Evolutionary conservation across 2,888 invertebrate genomes (phyloP).

Genomic region (Lasioglossum pauxillum): DNA sequence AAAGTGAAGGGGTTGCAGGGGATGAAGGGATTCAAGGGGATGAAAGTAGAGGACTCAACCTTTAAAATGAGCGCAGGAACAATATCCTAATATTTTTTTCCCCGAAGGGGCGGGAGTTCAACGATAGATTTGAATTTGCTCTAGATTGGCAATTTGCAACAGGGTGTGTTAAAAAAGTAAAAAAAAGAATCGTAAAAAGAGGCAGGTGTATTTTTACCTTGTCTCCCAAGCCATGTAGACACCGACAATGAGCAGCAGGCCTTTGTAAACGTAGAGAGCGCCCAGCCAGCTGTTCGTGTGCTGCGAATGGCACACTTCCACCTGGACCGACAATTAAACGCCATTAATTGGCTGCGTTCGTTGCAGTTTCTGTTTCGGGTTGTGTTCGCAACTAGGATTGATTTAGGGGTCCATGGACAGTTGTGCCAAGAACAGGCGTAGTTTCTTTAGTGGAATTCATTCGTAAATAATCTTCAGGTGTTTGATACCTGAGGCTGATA

Average conservation of each 20-base stretch:
- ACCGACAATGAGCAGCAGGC: conserved; percentile 93
- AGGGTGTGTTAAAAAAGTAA: not conserved
- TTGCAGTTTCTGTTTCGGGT: conserved; percentile 22
- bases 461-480: not conserved
- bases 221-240: conserved; percentile 99
- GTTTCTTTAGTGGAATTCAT: not conserved
- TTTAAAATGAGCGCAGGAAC: not conserved
- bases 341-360: conserved; percentile 62
- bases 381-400: not conserved
- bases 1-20: not conserved
- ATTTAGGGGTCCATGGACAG: not conserved
- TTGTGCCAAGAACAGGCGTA: too few relatives aligned
- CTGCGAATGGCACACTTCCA: conserved; percentile 94
- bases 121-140: not conserved
- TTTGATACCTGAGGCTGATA: conserved; percentile 92
- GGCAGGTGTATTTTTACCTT: conserved; percentile 80
- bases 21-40: too few relatives aligned
- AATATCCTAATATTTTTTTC: not conserved
- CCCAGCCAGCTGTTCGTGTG: conserved; percentile 96
- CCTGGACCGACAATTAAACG: conserved; percentile 86
- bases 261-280: conserved; percentile 95
- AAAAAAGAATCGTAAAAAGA: not conserved
- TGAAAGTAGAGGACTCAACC: not conserved
- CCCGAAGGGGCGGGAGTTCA: not conserved
- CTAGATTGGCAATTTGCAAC: not conserved